These are phyloP conservation scores for Platysteira castanea DNA, from an alignment of 2,113 vertebrate genomes.

Conservation along the genomic window DNA sequence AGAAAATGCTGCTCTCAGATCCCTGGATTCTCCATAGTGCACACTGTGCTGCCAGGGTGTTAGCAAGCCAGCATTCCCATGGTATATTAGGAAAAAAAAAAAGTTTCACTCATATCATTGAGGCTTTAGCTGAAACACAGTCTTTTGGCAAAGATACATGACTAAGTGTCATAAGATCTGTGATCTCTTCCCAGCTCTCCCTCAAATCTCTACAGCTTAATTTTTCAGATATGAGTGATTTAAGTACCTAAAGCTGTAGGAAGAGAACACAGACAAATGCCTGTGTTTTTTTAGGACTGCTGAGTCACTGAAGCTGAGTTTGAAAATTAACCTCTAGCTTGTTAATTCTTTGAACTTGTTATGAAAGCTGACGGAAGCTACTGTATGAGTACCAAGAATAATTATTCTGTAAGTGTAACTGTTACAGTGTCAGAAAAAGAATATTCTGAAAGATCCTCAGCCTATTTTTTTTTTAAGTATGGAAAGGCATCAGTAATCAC, in stretches of 20 bases:
- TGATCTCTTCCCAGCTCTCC: background rate
- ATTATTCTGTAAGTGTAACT: background rate
- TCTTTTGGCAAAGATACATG: background rate
- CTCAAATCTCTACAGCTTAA: background rate
- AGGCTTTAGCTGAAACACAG: background rate
- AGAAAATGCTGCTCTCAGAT: background rate
- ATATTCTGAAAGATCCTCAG: background rate
- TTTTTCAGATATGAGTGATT: background rate
- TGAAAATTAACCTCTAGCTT: background rate
- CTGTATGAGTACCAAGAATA: background rate
- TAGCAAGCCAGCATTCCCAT: background rate
- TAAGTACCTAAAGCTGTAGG: background rate
- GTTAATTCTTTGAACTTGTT: background rate
- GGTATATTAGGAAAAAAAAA: background rate
- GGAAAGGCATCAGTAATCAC: background rate
- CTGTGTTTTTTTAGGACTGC: background rate
- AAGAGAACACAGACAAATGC: background rate
- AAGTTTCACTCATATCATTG: background rate
- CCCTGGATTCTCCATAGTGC: rapidly evolving
- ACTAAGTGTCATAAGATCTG: background rate
- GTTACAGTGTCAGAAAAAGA: background rate
- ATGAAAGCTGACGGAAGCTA: background rate
- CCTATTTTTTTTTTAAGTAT: background rate
- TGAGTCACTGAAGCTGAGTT: background rate
- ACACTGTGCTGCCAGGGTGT: background rate